A percentile compares a stretch with the other conserved stretches of the same genome.
phyloP scores from a whole-genome alignment of 2,113 vertebrate species.

The Colaptes auratus region DNA sequence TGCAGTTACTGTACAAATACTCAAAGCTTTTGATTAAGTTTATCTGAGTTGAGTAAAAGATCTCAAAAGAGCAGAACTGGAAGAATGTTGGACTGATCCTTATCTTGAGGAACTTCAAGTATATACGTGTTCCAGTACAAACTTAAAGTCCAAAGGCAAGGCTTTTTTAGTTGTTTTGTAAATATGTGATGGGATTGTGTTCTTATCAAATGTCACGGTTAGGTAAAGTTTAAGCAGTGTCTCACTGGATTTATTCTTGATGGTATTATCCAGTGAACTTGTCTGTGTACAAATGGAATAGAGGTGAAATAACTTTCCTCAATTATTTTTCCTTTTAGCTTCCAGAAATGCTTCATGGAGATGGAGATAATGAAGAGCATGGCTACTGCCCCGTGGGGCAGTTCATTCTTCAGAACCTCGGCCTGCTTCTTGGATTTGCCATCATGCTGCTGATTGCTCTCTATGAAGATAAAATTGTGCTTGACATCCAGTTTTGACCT shows the following conservation, averaged over 20 bases:
- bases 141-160: background rate
- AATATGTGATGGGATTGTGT: fast-evolving
- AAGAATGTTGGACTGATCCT: background rate
- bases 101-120: background rate
- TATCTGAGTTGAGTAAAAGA: background rate
- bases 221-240: background rate
- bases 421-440: conserved; percentile 90
- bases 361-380: conserved; percentile 93
- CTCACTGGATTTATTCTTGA: background rate
- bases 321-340: conserved; percentile 76
- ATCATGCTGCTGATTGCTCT: conserved; percentile 98
- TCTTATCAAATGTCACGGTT: background rate
- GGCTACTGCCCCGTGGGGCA: conserved; percentile 92
- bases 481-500: conserved; percentile 91
- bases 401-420: conserved; percentile 93
- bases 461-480: conserved; percentile 93
- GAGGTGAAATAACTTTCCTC: background rate
- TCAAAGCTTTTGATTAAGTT: background rate
- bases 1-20: background rate
- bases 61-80: background rate
- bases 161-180: background rate
- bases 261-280: background rate
- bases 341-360: conserved; percentile 97
- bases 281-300: background rate
- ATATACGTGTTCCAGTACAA: background rate